Evolutionary conservation across 2,113 vertebrate species (phyloP), one percentile per base, ranked within the genome.

Genomic region (Reinhardtius hippoglossoides): DNA sequence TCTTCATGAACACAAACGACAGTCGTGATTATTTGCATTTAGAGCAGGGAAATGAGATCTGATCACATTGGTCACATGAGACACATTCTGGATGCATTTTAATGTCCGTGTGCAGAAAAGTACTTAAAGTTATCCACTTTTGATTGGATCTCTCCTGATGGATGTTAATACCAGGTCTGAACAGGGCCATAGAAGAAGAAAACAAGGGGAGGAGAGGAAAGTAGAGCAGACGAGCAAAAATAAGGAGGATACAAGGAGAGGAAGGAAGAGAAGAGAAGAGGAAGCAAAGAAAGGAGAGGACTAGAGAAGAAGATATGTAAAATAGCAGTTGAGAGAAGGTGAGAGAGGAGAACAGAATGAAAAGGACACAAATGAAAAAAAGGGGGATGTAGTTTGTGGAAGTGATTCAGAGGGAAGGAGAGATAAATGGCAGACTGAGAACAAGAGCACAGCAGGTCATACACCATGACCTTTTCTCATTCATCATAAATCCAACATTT

Each of bases 401-500:
- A 48, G 23, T 1, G 26, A 56, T 65, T 63, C 42, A 50, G 60
- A 56, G 2, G 14, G 13, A 37, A 27, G 6, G 13, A 57, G 31
- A 60, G 0, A 42, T 40, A 42, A 42, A 42, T 42, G 40, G 40
- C 40, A 42, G 12, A 42, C 40, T 67, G 60, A 67, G 71, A 73
- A 76, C 37, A 65, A 66, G 70, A 82, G 74, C 12, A 62, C 50
- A 77, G 70, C 46, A 46, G 79, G 69, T 78, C 67, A 71, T 48
- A 23, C 62, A 37, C 65, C 7, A 0, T 48, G 71, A 84, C 67
- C 75, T 74, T 81, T 64, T 42, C 52, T 27, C 63, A 40, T 81
- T 65, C 74, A 83, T 81, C 74, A 67, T 42, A 52, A 69, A 74
- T 61, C 55, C 58, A n/a, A 71, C 73, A 67, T 76, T 77, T 63